These are phyloP conservation scores for Eledona agricola DNA, from an alignment of 2,888 invertebrate genomes.

Conservation along the genomic window DNA sequence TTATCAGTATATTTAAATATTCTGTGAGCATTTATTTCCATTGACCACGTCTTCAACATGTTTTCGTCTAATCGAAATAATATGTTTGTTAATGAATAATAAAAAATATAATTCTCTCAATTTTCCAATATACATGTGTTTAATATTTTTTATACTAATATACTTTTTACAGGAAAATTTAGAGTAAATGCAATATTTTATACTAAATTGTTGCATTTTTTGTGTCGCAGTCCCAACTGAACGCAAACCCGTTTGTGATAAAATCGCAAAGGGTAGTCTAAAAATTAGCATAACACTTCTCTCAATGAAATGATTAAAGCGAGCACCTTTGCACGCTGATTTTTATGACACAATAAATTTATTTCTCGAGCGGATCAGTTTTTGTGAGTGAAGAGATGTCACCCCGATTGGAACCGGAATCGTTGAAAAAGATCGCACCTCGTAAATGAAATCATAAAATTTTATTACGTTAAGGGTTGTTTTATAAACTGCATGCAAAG, in stretches of 20 bases:
- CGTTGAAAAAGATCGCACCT: slow-evolving; percentile 26
- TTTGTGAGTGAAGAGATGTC: slow-evolving; percentile 12
- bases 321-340: background rate
- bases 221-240: slow-evolving; percentile 7
- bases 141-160: too few relatives aligned
- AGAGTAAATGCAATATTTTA: too few relatives aligned
- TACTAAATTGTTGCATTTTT: too few relatives aligned
- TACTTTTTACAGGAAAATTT: too few relatives aligned
- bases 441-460: slow-evolving; percentile 28
- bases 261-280: slow-evolving; percentile 29
- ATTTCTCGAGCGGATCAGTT: slow-evolving; percentile 15
- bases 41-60: too few relatives aligned
- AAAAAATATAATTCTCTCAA: too few relatives aligned
- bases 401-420: slow-evolving; percentile 23
- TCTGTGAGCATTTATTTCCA: too few relatives aligned
- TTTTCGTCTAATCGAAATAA: too few relatives aligned
- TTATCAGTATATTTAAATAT: too few relatives aligned
- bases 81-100: too few relatives aligned
- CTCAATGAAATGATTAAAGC: slow-evolving; percentile 12
- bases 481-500: slow-evolving; percentile 11
- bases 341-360: slow-evolving; percentile 24
- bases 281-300: slow-evolving; percentile 19
- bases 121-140: too few relatives aligned
- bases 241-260: slow-evolving; percentile 22
- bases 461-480: slow-evolving; percentile 28